phyloP scores from a whole-genome alignment of 2,888 invertebrate species.

The Magallana nippona region DNA sequence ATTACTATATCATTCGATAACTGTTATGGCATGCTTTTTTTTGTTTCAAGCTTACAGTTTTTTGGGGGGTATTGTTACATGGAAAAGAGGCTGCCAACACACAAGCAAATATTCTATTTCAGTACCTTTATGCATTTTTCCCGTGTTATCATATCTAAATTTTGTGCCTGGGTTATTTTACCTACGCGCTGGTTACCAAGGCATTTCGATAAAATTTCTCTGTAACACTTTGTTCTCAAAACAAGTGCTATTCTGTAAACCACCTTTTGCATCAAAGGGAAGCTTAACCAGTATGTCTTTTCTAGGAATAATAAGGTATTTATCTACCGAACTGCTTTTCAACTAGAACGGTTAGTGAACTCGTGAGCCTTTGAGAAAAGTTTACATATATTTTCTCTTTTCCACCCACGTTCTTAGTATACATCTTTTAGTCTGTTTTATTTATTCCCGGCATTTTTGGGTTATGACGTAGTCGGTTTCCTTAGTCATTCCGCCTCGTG shows the following conservation, averaged over 20 bases:
- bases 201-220: slow-evolving; percentile 31
- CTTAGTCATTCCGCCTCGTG: not conserved
- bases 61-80: not conserved
- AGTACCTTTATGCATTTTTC: slow-evolving; percentile 12
- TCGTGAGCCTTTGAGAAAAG: not conserved
- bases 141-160: slow-evolving; percentile 8
- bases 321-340: not conserved
- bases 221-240: slow-evolving; percentile 13
- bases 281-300: slow-evolving; percentile 18
- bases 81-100: not conserved
- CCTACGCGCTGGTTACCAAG: slow-evolving; percentile 17
- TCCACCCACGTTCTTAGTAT: not conserved
- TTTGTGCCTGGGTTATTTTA: slow-evolving; percentile 32
- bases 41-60: too few species aligned
- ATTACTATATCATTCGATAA: too few species aligned
- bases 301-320: slow-evolving; percentile 27
- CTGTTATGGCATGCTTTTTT: too few species aligned
- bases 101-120: not conserved
- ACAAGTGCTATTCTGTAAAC: not conserved
- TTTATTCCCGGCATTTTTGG: slow-evolving; percentile 11
- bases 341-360: not conserved
- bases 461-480: not conserved
- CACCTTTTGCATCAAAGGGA: not conserved
- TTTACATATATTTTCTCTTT: not conserved
- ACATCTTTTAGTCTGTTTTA: not conserved